These are phyloP conservation scores for Cryptoprocta ferox DNA, from an alignment of 2,797 vertebrate species.

Conservation along the genomic window DNA sequence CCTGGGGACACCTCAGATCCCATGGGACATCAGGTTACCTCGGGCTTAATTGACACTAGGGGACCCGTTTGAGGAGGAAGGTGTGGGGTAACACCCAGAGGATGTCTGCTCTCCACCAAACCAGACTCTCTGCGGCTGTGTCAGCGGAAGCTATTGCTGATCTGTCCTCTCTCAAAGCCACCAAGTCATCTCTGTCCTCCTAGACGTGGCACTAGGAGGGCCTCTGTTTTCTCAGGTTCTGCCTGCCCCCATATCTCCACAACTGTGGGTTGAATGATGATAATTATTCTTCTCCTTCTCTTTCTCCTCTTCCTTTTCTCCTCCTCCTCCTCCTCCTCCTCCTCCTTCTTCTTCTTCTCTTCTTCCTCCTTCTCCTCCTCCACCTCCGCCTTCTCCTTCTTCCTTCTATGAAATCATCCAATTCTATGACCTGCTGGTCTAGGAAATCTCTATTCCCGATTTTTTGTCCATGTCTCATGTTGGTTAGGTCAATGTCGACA, in stretches of 20 bases:
- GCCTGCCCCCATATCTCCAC: too few relatives aligned
- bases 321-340: not conserved
- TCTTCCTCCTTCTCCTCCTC: too few relatives aligned
- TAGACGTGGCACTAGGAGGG: not conserved
- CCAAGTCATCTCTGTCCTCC: not conserved
- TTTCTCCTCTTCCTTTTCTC: too few relatives aligned
- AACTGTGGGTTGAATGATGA: too few relatives aligned
- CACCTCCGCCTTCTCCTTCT: not conserved
- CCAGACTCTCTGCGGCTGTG: not conserved
- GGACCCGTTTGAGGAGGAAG: not conserved
- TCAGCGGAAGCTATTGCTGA: not conserved
- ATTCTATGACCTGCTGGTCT: not conserved
- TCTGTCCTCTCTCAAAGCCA: not conserved
- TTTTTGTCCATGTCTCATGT: not conserved
- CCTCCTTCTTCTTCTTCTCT: not conserved
- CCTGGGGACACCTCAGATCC: not conserved
- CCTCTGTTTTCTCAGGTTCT: not conserved
- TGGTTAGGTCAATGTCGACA: accelerated
- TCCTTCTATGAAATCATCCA: not conserved
- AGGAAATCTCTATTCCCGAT: not conserved
- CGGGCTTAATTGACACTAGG: not conserved
- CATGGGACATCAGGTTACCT: not conserved
- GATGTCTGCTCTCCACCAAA: not conserved
- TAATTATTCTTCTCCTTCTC: not conserved
- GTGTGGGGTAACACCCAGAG: accelerated